Base-by-base conservation (phyloP, 2,797 vertebrate species). In the Halcyon smyrnensis region DNA sequence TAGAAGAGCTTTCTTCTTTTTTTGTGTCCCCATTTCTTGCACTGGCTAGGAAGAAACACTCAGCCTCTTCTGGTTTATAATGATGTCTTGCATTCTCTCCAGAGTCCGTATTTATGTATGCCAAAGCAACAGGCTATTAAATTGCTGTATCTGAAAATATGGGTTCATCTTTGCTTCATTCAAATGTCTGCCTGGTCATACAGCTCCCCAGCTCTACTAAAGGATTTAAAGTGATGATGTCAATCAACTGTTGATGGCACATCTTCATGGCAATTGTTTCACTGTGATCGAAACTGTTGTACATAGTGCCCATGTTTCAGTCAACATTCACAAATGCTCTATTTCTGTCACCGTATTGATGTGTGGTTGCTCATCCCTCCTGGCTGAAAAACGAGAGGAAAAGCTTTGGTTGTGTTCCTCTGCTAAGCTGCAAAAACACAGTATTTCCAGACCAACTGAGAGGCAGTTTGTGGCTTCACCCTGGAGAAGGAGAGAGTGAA, bases 331-430 rank as follows among this genome's bases (percentile, higher is more conserved):
- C 69, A 95, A 90, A 91, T 14, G 25, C 51, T 96, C 74, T 57
- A 6, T 86, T 90, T 95, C 92, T 95, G 57, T 92, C 89, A 41
- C 89, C n/a, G n/a, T 53, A 45, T 77, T 41, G 37, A 71, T 65
- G 34, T 68, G 71, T 85, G 68, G 88, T 89, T 97, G 51, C 86
- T 96, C 87, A 87, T 90, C 75, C 62, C 87, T 91, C 75, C 90
- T 91, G 90, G 84, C 74, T 93, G 91, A 82, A 95, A 96, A 93
- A 51, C 3, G 51, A 94, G 74, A 91, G 51, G 67, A 45, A 91
- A 93, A 89, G 8, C 73, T 88, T 50, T 90, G 83, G 59, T 88
- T 73, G 32, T 11, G 46, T 86, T 93, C 87, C 85, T 9, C 5
- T 13, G 24, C 68, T 86, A 70, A 95, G 32, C 3, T 77, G 53